A percentile compares a stretch with the other conserved stretches of the same genome.
Conservation (phyloP, 2,113 vertebrate genomes). For the Coregonus clupeaformis region DNA sequence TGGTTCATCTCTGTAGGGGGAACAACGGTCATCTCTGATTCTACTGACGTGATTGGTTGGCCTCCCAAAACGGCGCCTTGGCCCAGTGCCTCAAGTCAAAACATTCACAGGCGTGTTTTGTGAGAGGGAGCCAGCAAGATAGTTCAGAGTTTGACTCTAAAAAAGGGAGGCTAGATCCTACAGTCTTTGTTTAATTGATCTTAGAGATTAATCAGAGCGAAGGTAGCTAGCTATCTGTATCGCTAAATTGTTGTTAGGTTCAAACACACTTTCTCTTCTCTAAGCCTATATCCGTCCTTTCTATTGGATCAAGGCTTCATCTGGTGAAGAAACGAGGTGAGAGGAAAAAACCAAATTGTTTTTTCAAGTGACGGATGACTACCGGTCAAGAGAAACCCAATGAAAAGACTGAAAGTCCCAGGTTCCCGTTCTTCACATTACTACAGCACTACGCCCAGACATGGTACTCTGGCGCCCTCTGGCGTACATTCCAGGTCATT, state of each 20-base stretch:
- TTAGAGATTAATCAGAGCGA: not conserved
- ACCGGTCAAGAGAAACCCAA: constrained; percentile 12
- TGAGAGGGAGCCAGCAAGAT: not conserved
- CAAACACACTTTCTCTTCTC: not conserved
- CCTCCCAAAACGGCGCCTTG: not conserved
- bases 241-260: not conserved
- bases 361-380: constrained; percentile 14
- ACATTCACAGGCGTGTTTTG: no score
- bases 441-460: not conserved
- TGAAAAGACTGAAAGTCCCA: constrained; percentile 18
- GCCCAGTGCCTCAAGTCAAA: not conserved
- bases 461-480: constrained; percentile 25
- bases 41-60: not conserved
- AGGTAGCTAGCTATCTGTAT: not conserved
- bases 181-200: not conserved
- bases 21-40: not conserved
- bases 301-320: not conserved
- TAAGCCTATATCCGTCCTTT: constrained; percentile 3
- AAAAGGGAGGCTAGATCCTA: not conserved
- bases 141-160: not conserved
- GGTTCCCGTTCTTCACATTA: not conserved
- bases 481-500: constrained; percentile 6
- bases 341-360: constrained; percentile 23
- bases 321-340: not conserved
- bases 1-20: not conserved